Evolutionary conservation across 2,113 vertebrate genomes (phyloP).

Genomic region (Nerophis ophidion): DNA sequence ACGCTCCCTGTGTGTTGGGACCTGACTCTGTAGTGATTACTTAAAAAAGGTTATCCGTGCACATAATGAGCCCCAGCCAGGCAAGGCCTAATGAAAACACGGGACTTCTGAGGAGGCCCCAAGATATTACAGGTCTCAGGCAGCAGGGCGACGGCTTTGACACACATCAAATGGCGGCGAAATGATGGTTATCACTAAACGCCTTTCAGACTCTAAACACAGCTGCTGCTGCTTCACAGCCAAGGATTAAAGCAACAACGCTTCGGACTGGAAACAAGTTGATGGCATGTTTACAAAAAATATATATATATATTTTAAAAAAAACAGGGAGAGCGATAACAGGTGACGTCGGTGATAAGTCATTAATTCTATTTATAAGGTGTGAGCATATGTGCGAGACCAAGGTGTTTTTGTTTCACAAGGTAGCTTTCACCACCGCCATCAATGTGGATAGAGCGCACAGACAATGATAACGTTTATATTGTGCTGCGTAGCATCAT

Average conservation of each 20-base stretch:
- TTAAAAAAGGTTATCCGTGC: slow-evolving; percentile 45
- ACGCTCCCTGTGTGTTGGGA: no score
- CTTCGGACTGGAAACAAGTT: no score
- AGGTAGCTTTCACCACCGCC: slow-evolving; percentile 18
- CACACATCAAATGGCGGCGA: slow-evolving; percentile 47
- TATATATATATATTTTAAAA: background rate
- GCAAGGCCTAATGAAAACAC: slow-evolving; percentile 62
- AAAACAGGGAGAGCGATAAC: no score
- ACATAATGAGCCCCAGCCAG: slow-evolving; percentile 43
- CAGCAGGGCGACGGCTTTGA: slow-evolving; percentile 46
- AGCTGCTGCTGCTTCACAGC: slow-evolving; percentile 11
- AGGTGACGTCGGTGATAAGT: background rate
- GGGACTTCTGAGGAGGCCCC: slow-evolving; percentile 50
- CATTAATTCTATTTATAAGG: slow-evolving; percentile 31
- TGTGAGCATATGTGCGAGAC: slow-evolving; percentile 8
- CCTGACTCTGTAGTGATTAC: background rate
- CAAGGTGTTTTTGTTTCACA: slow-evolving; percentile 27
- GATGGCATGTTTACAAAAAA: background rate
- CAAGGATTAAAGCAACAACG: no score
- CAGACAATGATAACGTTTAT: background rate
- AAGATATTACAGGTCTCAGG: slow-evolving; percentile 50
- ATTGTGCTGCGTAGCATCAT: no score
- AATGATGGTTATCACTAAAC: slow-evolving; percentile 61
- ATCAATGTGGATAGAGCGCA: background rate
- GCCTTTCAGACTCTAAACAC: slow-evolving; percentile 50